phyloP scores from a whole-genome alignment of 2,797 vertebrate genomes.

The Brachyrhaphis roseni region DNA sequence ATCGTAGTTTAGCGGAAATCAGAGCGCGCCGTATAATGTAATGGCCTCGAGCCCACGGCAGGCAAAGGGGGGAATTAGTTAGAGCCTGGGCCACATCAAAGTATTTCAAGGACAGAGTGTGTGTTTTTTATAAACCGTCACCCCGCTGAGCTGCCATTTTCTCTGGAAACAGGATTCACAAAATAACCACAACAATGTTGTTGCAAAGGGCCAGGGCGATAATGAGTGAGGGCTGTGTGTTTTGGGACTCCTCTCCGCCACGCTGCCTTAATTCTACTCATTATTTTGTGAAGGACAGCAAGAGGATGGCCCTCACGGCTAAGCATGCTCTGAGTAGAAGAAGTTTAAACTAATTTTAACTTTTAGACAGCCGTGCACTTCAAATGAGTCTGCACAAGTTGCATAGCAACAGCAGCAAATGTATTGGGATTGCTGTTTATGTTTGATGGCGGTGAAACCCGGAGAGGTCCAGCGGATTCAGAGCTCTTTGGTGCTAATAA shows the following conservation, averaged over 20 bases:
- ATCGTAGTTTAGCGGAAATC: slow-evolving; percentile 43
- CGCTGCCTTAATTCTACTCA: slow-evolving; percentile 32
- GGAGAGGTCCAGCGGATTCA: slow-evolving; percentile 26
- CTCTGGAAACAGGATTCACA: slow-evolving; percentile 32
- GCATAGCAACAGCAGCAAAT: slow-evolving; percentile 59
- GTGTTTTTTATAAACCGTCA: slow-evolving; percentile 47
- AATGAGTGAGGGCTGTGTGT: slow-evolving; percentile 34
- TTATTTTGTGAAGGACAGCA: slow-evolving; percentile 37
- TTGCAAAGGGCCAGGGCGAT: slow-evolving; percentile 7
- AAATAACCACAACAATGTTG: slow-evolving; percentile 49
- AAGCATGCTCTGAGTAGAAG: slow-evolving; percentile 12
- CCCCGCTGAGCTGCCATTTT: slow-evolving; percentile 47
- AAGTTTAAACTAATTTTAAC: slow-evolving; percentile 39
- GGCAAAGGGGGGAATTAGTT: slow-evolving; percentile 45
- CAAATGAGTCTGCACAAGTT: slow-evolving; percentile 23
- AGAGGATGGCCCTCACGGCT: slow-evolving; percentile 26
- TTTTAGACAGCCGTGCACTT: slow-evolving; percentile 24
- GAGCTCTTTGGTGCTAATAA: slow-evolving; percentile 33
- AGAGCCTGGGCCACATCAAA: slow-evolving; percentile 59
- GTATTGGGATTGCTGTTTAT: slow-evolving; percentile 15
- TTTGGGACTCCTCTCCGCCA: slow-evolving; percentile 22
- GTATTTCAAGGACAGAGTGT: slow-evolving; percentile 32
- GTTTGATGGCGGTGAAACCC: slow-evolving; percentile 4
- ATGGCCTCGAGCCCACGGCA: slow-evolving; percentile 48
- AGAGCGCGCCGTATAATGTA: slow-evolving; percentile 40